Conservation (phyloP, 2,888 invertebrate genomes). For the Aphidius colemani region DNA sequence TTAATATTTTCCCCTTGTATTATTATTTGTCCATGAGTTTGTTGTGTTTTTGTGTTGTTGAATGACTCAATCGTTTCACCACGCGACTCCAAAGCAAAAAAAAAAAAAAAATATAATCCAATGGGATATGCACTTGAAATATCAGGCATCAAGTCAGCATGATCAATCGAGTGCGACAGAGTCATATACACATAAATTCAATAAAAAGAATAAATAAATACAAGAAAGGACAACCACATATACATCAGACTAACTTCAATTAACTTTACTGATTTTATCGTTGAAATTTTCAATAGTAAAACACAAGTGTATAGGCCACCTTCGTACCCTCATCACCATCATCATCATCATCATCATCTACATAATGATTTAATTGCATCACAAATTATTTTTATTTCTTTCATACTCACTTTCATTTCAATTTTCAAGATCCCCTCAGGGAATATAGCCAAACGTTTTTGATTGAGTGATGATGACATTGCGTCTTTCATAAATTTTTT, state of each 20-base stretch:
- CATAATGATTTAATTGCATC: too few species aligned
- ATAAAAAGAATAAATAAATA: conserved; percentile 25
- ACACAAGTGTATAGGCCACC: too few species aligned
- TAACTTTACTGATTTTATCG: conserved; percentile 49
- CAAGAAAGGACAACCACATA: too few species aligned
- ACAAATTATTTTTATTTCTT: too few species aligned
- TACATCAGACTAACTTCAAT: conserved; percentile 43
- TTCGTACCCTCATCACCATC: too few species aligned
- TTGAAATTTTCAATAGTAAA: too few species aligned
- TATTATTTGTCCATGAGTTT: conserved; percentile 36
- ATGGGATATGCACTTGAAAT: conserved; percentile 34
- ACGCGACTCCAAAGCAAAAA: conserved; percentile 21
- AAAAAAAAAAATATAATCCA: conserved; percentile 14
- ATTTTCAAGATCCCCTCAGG: too few species aligned
- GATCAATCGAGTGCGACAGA: conserved; percentile 29
- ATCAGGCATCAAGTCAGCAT: conserved; percentile 32
- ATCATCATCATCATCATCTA: too few species aligned
- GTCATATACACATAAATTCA: conserved; percentile 21
- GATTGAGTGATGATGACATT: conserved; percentile 36
- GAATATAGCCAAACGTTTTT: too few species aligned
- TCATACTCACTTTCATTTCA: too few species aligned
- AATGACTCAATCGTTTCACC: conserved; percentile 57
- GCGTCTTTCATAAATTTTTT: background rate
- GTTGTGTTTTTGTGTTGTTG: conserved; percentile 56
- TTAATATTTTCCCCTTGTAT: conserved; percentile 6